phyloP scores from a whole-genome alignment of 1,140 invertebrate genomes.

The Cydia strobilella region DNA sequence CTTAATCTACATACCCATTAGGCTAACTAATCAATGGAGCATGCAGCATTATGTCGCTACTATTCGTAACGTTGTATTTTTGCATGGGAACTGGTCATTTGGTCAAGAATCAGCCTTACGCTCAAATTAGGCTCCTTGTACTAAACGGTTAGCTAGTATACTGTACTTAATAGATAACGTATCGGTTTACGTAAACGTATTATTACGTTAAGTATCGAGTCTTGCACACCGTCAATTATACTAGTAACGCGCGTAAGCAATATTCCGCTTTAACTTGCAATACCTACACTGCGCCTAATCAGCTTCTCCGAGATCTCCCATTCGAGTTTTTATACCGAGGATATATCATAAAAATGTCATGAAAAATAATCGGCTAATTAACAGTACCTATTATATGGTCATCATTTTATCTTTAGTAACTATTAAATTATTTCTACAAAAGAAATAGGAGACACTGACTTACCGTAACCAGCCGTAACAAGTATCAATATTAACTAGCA shows the following conservation, averaged over 20 bases:
- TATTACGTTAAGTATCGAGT: slow-evolving; percentile 19
- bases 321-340: slow-evolving; percentile 4
- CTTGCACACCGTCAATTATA: slow-evolving; percentile 4
- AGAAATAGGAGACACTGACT: slow-evolving; percentile 4
- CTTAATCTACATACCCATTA: slow-evolving; percentile 31
- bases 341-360: background rate
- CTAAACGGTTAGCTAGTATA: slow-evolving; percentile 5
- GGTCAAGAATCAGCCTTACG: background rate
- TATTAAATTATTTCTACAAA: slow-evolving; percentile 1
- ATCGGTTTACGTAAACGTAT: slow-evolving; percentile 21
- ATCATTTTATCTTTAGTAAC: background rate
- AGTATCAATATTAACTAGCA: slow-evolving; percentile 17
- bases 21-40: slow-evolving; percentile 26
- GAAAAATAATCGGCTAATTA: background rate
- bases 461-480: background rate
- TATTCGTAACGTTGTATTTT: background rate
- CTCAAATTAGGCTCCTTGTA: slow-evolving; percentile 8
- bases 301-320: background rate
- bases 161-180: slow-evolving; percentile 17
- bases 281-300: background rate
- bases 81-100: background rate
- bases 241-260: background rate
- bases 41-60: background rate
- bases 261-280: slow-evolving; percentile 5
- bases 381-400: background rate